Evolutionary conservation across 2,113 vertebrate species (phyloP).

Genomic region (Neolamprologus devosi): DNA sequence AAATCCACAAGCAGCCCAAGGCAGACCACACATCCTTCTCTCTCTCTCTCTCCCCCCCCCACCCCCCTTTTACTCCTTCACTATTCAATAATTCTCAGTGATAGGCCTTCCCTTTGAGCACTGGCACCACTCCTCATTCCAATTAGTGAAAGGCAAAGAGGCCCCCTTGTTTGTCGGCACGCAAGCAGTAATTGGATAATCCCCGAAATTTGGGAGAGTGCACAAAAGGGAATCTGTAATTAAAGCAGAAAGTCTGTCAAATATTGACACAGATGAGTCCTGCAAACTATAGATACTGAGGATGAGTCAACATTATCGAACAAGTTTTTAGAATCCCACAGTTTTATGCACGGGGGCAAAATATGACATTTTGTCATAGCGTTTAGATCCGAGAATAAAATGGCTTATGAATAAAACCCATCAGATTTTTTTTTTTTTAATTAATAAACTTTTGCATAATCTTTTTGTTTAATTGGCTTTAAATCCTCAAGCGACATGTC

Average conservation of each 20-base stretch:
- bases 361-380: neutral
- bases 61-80: neutral
- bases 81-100: conserved; percentile 57
- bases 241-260: conserved; percentile 56
- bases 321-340: neutral
- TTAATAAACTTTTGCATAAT: neutral
- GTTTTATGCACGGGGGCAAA: neutral
- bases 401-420: neutral
- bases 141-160: conserved; percentile 65
- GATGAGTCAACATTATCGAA: conserved; percentile 28
- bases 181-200: conserved; percentile 65
- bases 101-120: conserved; percentile 43
- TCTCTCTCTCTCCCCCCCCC: neutral
- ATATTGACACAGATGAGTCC: conserved; percentile 65
- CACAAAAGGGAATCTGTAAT: conserved; percentile 65
- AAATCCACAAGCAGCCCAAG: conserved; percentile 57
- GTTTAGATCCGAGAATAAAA: neutral
- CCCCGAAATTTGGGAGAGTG: conserved; percentile 53
- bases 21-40: conserved; percentile 41
- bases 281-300: conserved; percentile 37
- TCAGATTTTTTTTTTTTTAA: neutral
- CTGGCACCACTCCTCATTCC: conserved; percentile 41
- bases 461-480: neutral
- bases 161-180: conserved; percentile 58
- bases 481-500: neutral